These are phyloP conservation scores for Parascotia fuliginaria DNA, from an alignment of 2,888 invertebrate species.

Conservation along the genomic window DNA sequence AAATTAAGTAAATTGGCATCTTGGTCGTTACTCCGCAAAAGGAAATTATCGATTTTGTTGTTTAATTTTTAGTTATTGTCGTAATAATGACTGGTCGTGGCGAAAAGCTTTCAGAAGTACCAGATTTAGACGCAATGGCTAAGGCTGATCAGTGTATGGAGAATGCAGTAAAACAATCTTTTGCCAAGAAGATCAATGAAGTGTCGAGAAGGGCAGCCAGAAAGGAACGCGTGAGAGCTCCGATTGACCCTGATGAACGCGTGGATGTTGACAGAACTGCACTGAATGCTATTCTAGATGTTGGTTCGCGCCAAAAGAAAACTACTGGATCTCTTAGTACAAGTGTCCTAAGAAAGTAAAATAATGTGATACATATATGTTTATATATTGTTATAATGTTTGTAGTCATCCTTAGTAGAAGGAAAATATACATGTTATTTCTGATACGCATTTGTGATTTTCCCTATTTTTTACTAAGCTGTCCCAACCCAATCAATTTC, in stretches of 20 bases:
- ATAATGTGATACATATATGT: neutral
- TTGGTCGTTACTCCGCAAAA: too few relatives aligned
- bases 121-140: neutral
- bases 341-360: neutral
- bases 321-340: constrained; percentile 76
- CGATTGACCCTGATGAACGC: constrained; percentile 38
- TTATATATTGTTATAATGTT: neutral
- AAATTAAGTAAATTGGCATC: too few relatives aligned
- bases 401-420: too few relatives aligned
- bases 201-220: constrained; percentile 41
- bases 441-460: too few relatives aligned
- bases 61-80: neutral
- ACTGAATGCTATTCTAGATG: constrained; percentile 76
- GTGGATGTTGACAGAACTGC: constrained; percentile 72
- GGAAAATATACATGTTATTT: too few relatives aligned
- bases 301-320: constrained; percentile 70
- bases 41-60: too few relatives aligned
- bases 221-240: constrained; percentile 38
- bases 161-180: neutral
- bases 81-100: neutral
- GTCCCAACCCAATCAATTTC: too few relatives aligned
- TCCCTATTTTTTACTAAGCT: too few relatives aligned
- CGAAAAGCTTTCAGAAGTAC: neutral
- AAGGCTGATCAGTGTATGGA: too few relatives aligned
- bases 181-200: constrained; percentile 49